phyloP scores from a whole-genome alignment of 2,113 vertebrate species.

The Neoarius graeffei region DNA sequence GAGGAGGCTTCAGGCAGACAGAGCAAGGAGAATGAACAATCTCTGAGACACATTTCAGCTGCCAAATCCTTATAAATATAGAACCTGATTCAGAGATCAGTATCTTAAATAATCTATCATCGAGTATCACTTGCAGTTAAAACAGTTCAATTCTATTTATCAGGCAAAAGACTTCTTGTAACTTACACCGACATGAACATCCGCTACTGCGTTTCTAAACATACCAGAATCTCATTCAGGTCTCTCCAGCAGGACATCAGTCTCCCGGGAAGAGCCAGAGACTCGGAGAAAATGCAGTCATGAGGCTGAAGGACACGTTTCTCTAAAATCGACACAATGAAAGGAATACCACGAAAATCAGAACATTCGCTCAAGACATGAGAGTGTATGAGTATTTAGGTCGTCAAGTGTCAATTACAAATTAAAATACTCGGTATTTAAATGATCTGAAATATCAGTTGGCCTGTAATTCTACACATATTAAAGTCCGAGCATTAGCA shows the following conservation, averaged over 20 bases:
- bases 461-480: neutral
- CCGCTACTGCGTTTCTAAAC: neutral
- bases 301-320: slow-evolving; percentile 84
- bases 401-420: neutral
- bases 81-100: neutral
- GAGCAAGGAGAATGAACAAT: neutral
- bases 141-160: neutral
- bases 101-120: neutral
- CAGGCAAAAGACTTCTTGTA: neutral
- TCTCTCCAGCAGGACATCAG: slow-evolving; percentile 88
- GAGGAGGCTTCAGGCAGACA: slow-evolving; percentile 76
- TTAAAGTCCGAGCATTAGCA: neutral
- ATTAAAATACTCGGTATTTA: neutral
- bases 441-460: neutral
- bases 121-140: neutral
- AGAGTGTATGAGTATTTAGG: neutral
- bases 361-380: neutral
- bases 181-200: neutral
- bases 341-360: neutral
- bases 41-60: neutral
- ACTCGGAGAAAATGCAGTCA: slow-evolving; percentile 87
- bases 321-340: slow-evolving; percentile 69
- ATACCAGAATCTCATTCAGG: slow-evolving; percentile 88
- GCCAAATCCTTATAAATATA: neutral
- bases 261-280: slow-evolving; percentile 81